These are phyloP conservation scores for Brachionus angularis DNA, from an alignment of 1,140 invertebrate species.

Conservation along the genomic window DNA sequence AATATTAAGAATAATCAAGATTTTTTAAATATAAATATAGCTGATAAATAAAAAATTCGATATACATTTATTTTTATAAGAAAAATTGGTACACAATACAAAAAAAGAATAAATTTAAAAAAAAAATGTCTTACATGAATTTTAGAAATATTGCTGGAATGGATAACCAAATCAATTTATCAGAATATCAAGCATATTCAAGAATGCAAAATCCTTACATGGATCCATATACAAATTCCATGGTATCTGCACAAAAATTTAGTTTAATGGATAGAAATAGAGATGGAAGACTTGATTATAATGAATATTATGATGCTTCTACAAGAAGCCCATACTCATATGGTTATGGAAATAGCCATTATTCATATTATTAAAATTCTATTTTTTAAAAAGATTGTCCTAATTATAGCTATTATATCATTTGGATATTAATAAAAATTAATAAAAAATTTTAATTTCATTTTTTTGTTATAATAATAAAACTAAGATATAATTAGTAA, in stretches of 20 bases:
- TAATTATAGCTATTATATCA: too few species aligned
- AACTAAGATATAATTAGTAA: too few species aligned
- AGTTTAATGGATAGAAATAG: conserved; percentile 23
- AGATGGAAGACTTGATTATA: conserved; percentile 5
- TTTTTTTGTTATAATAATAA: too few species aligned
- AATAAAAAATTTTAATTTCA: too few species aligned
- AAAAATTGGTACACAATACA: too few species aligned
- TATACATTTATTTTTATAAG: too few species aligned
- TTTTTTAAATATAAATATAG: too few species aligned
- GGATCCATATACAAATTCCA: neutral
- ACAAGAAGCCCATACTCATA: neutral
- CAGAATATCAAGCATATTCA: neutral
- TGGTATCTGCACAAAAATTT: neutral
- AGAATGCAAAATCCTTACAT: neutral
- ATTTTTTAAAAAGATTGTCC: too few species aligned
- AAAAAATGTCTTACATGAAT: conserved; percentile 1
- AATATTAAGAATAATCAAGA: too few species aligned
- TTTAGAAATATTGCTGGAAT: neutral
- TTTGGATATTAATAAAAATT: too few species aligned
- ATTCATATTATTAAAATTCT: conserved; percentile 10
- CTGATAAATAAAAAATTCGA: too few species aligned
- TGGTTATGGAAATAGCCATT: neutral
- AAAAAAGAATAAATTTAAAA: too few species aligned
- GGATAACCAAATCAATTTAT: neutral
- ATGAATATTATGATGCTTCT: neutral